Base-by-base conservation (phyloP, 2,888 invertebrate genomes). In the Tryphoninae sp. region DNA sequence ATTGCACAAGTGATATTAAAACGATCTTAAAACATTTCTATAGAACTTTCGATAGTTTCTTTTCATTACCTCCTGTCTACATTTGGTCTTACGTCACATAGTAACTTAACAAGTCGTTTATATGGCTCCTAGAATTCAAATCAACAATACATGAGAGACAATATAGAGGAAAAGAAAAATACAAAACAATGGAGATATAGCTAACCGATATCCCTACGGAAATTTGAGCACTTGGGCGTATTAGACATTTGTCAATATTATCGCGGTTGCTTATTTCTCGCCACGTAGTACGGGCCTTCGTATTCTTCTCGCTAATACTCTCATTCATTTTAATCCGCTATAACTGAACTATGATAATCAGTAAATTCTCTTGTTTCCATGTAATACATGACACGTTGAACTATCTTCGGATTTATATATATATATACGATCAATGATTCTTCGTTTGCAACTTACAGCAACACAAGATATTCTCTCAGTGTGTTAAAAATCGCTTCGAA, bases 201-300 rank as follows among this genome's bases (percentile, higher is more conserved):
- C 65, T 81, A 78, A 53, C 64, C 40, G 74, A 61, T 81, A 82
- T 62, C 53, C 72, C 75, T 82, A 82, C 40, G 51, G 40, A 78
- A 72, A 75, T 49, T 82, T 83, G 83, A 83, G 78, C 80, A 80
- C 78, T 74, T 74, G 64, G 81, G 78, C 78, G 42, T 74, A 19
- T 69, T 59, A 51, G n/a, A 77, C 77, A 71, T 71, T 64, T 65
- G 67, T 71, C 69, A 23, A 71, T 62, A 55, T 67, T 59, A 22
- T 61, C 55, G 19, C 33, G 45, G 53, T 61, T 64, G 3, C 45
- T 62, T 45, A 3, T 33, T 53, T 58, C 13, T 68, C 58, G 45
- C 61, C 19, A 59, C n/a, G 19, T 49, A 8, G 49, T 55, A 55
- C 22, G 51, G 67, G 73, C 75, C 22, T 76, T 76, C 13, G 62